Conservation (phyloP, 2,797 vertebrate genomes). For the Mus minutoides region DNA sequence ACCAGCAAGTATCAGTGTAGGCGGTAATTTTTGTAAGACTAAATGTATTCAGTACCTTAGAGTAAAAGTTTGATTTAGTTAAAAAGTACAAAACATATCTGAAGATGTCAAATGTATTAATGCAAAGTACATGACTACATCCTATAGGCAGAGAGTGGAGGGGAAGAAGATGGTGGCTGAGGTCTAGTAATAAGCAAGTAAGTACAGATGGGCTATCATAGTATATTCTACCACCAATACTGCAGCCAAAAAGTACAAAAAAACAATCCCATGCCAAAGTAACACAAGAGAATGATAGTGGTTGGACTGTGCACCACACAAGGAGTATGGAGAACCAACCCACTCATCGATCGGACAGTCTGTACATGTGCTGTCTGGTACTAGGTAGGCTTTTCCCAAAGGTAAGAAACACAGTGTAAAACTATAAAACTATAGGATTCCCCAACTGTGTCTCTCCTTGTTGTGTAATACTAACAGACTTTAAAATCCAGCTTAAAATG, state of each 20-base stretch:
- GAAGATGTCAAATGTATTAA: constrained; percentile 92
- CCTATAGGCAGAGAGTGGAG: constrained; percentile 89
- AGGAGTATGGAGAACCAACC: not conserved
- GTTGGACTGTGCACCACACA: not conserved
- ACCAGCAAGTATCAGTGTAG: not conserved
- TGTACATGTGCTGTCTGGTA: not conserved
- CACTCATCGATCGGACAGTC: not conserved
- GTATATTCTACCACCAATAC: constrained; percentile 87
- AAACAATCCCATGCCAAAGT: not conserved
- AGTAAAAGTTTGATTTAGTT: constrained; percentile 90
- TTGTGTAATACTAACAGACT: not conserved
- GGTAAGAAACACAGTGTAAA: constrained; percentile 32
- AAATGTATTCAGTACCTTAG: constrained; percentile 89
- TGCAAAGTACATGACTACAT: constrained; percentile 98
- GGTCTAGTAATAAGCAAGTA: constrained; percentile 89
- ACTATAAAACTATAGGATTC: constrained; percentile 67
- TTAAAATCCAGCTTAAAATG: constrained; percentile 55
- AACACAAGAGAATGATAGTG: not conserved
- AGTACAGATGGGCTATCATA: constrained; percentile 88
- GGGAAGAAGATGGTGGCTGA: constrained; percentile 85
- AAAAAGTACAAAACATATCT: constrained; percentile 97
- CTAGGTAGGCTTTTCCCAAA: not conserved
- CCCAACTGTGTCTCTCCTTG: constrained; percentile 56
- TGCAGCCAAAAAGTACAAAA: constrained; percentile 84
- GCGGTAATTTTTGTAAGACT: constrained; percentile 87